Conservation (phyloP, 2,113 vertebrate genomes). For the Austrofundulus limnaeus region DNA sequence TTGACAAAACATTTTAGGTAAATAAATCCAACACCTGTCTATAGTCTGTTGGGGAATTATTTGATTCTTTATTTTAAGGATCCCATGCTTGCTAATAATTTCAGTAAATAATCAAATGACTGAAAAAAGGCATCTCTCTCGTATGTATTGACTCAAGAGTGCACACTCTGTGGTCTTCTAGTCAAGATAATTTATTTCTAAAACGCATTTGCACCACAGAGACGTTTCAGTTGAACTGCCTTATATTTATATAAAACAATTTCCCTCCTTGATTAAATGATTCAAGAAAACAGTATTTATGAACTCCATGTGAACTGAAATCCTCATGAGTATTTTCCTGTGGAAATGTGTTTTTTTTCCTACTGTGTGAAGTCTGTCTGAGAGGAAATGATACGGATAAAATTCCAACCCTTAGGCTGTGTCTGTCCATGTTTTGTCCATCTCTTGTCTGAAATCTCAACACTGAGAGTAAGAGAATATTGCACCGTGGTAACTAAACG, state of each 20-base stretch:
- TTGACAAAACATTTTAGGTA: constrained; percentile 36
- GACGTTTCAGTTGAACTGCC: constrained; percentile 19
- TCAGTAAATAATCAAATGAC: constrained; percentile 40
- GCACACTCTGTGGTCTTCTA: neutral
- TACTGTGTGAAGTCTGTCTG: constrained; percentile 13
- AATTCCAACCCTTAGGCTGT: constrained; percentile 55
- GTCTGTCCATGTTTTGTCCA: constrained; percentile 40
- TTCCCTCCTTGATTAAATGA: no score
- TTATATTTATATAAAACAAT: no score
- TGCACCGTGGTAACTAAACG: constrained; percentile 49
- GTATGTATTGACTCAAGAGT: constrained; percentile 5
- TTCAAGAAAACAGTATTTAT: no score
- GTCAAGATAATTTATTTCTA: constrained; percentile 2
- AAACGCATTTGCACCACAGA: constrained; percentile 18
- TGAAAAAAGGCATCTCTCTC: constrained; percentile 18
- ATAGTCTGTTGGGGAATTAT: constrained; percentile 18
- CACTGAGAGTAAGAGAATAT: constrained; percentile 44
- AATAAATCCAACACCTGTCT: constrained; percentile 38
- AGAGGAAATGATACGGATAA: constrained; percentile 41
- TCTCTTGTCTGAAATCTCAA: constrained; percentile 47
- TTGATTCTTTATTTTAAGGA: constrained; percentile 34
- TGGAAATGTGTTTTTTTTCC: constrained; percentile 35
- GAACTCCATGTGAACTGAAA: no score
- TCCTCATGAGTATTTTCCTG: constrained; percentile 22
- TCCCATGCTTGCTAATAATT: constrained; percentile 47